Evolutionary conservation across 1,140 invertebrate species (phyloP), one percentile per base, ranked within the genome.

Genomic region (Diabrotica virgifera): DNA sequence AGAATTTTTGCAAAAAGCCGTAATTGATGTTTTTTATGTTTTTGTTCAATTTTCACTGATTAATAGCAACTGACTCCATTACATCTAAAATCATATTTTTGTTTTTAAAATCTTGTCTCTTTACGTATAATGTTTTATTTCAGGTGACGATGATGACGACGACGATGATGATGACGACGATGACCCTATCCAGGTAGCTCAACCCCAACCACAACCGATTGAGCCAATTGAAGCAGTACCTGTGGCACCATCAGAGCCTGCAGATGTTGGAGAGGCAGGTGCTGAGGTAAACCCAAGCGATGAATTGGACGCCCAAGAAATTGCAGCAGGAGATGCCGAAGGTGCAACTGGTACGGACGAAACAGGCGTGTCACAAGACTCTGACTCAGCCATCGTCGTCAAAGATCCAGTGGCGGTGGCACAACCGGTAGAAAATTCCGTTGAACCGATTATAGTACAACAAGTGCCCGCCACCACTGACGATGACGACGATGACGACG

Each of bases 151-250:
- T 8, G 80, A 79, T 35, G 81, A 83, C 40, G 88, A 89, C 51
- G 87, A 89, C 46, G 87, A 88, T 58, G 90, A 91, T 58, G 89
- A 90, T 59, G 89, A 91, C 57, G 89, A 90, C 37, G 85, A 86
- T 53, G 84, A 85, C 9, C 77, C 81, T 0, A 76, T 73, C 36
- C 75, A 80, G 51, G 12, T 14, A 6, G 24, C 52, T 60, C 88
- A 89, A 53, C 87, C 89, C 36, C 83, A 85, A 40, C 14, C 59
- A 0, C 52, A 64, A 62, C 24, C 60, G 11, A 61, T 36, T n/a
- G 77, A 72, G 37, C 72, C 80, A 5, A 79, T 82, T 5, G 80
- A 80, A 0, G 81, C 79, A 5, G 81, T 84, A 67, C 77, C 81
- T 0, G 78, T 81, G 2, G 80, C 79, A 6, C 77, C 84, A 14